Evolutionary conservation across 92 coral and sea anemone species (phyloP), one percentile per base, ranked within the genome.

Genomic region (Isaurus tuberculatus): DNA sequence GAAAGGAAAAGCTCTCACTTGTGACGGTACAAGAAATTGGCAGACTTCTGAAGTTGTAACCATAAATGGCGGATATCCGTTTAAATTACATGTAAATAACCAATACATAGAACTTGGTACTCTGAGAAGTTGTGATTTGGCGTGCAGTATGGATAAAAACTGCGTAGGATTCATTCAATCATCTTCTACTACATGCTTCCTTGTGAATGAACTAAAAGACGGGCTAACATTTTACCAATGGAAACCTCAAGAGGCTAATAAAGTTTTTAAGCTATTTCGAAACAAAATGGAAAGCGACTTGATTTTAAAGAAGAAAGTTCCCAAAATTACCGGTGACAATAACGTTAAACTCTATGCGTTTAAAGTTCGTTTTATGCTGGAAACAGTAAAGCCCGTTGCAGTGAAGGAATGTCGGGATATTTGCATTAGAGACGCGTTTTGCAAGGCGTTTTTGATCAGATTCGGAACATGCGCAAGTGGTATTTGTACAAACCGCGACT

Each of bases 381-480:
- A 19, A 19, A 3, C 11, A 34, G 6, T 30, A 4, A 22, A 36
- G 3, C 3, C 28, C 10, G 2, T 20, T 20, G 29, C 66, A 7
- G 30, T 60, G 15, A 60, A 37, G 37, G 74, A 70, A 6, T 70
- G 74, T 32, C 74, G 74, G 29, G 27, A 60, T 6, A 23, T 65
- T 28, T 65, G 71, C 40, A 22, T 65, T 4, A 28, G 15, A n/a
- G 71, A 65, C 40, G 20, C 71, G 43, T 65, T 65, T 29, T 65
- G 71, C 71, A 65, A 65, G 15, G 42, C 43, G 16, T 65, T 60
- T 60, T 5, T 25, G 66, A 60, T 65, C 71, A 16, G 20, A 29
- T 65, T 65, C 30, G 71, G 71, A 13, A 6, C 37, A 31, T 65
- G 71, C 14, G 5, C 19, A 27, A 4, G 0, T 28, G 33, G 2